These are phyloP conservation scores for Chymomyza caudatula DNA, from an alignment of 2,888 invertebrate genomes.

Conservation along the genomic window DNA sequence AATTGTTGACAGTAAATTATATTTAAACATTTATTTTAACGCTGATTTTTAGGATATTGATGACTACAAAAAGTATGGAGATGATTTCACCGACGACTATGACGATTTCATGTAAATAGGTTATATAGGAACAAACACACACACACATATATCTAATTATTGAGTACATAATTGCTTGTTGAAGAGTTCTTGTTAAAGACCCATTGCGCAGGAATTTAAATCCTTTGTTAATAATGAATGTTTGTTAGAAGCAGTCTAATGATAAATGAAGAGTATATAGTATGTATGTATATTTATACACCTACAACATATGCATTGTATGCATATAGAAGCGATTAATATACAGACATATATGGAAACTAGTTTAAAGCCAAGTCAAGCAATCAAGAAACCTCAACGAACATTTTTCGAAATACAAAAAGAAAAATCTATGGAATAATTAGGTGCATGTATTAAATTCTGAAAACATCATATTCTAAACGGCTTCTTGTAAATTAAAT, in stretches of 20 bases:
- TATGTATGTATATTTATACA: slow-evolving; percentile 25
- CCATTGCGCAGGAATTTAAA: slow-evolving; percentile 58
- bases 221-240: slow-evolving; percentile 60
- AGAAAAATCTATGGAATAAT: slow-evolving; percentile 35
- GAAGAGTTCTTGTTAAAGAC: slow-evolving; percentile 55
- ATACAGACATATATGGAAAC: slow-evolving; percentile 28
- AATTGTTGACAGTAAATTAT: background rate
- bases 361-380: slow-evolving; percentile 55
- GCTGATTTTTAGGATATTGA: slow-evolving; percentile 66
- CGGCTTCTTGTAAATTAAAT: slow-evolving; percentile 66
- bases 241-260: slow-evolving; percentile 38
- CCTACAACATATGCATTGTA: slow-evolving; percentile 21
- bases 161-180: slow-evolving; percentile 66
- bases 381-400: slow-evolving; percentile 64
- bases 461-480: slow-evolving; percentile 27
- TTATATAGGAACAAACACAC: slow-evolving; percentile 37
- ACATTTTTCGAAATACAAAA: slow-evolving; percentile 44
- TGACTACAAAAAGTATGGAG: slow-evolving; percentile 79
- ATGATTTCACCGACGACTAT: slow-evolving; percentile 85
- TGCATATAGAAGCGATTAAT: slow-evolving; percentile 26
- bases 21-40: background rate
- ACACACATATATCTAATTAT: slow-evolving; percentile 56
- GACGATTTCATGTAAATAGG: slow-evolving; percentile 88
- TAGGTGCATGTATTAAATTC: slow-evolving; percentile 40
- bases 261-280: slow-evolving; percentile 45